These are phyloP conservation scores for Parascotia fuliginaria DNA, from an alignment of 2,888 invertebrate species.

Conservation along the genomic window DNA sequence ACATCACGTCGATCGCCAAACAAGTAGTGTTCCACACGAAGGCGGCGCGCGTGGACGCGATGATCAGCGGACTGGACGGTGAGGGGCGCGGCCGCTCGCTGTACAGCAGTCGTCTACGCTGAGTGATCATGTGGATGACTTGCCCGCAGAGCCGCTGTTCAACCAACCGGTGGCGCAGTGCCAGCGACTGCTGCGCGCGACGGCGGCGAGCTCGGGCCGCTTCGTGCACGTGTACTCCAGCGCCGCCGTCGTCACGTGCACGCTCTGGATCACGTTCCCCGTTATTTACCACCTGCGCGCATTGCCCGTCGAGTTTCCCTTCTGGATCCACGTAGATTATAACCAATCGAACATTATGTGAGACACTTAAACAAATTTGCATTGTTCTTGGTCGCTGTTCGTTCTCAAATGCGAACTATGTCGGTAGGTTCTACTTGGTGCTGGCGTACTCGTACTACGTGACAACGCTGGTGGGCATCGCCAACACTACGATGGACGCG, in stretches of 20 bases:
- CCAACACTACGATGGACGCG: slow-evolving; percentile 81
- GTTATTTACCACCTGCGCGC: slow-evolving; percentile 47
- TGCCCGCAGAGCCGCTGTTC: slow-evolving; percentile 41
- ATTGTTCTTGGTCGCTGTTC: too few relatives aligned
- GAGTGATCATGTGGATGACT: too few relatives aligned
- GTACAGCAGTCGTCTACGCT: not conserved
- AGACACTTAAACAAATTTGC: not conserved
- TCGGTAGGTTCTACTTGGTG: slow-evolving; percentile 58
- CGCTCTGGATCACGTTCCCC: slow-evolving; percentile 67
- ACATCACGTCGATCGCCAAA: slow-evolving; percentile 73
- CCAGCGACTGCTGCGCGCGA: slow-evolving; percentile 22
- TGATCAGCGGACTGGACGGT: slow-evolving; percentile 45
- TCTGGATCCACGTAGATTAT: slow-evolving; percentile 46
- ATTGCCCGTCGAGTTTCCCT: slow-evolving; percentile 56
- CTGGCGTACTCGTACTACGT: slow-evolving; percentile 72
- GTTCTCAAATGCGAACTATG: too few relatives aligned
- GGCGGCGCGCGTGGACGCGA: slow-evolving; percentile 41
- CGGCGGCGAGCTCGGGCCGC: slow-evolving; percentile 41
- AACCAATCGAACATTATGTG: slow-evolving; percentile 23
- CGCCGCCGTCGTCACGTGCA: slow-evolving; percentile 67
- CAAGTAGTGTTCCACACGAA: slow-evolving; percentile 64
- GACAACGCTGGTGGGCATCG: slow-evolving; percentile 74
- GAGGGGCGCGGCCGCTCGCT: not conserved
- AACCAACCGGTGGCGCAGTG: slow-evolving; percentile 18
- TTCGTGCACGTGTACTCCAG: slow-evolving; percentile 51